Conservation (phyloP, 2,797 vertebrate species). For the Schizopygopsis pylzovi region DNA sequence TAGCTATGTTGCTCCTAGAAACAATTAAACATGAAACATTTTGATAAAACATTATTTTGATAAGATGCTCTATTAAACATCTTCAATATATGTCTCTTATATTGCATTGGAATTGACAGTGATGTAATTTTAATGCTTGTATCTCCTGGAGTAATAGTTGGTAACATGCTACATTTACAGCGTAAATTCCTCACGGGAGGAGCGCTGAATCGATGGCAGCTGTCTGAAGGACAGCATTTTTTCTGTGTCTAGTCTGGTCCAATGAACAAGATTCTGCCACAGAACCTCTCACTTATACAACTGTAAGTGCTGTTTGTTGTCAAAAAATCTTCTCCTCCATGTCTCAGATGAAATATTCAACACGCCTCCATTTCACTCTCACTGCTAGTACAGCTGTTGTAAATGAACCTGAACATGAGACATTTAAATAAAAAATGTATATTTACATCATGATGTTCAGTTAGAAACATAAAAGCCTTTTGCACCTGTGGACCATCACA, state of each 20-base stretch:
- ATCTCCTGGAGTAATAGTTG: conserved; percentile 54
- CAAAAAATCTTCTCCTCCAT: conserved; percentile 67
- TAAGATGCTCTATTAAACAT: conserved; percentile 47
- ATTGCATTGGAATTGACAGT: conserved; percentile 47
- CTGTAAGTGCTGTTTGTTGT: conserved; percentile 78
- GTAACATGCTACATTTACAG: conserved; percentile 57
- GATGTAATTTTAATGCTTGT: conserved; percentile 52
- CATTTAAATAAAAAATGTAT: conserved; percentile 68
- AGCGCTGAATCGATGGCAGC: conserved; percentile 34
- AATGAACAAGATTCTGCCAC: conserved; percentile 67
- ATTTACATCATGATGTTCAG: conserved; percentile 65
- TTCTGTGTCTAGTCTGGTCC: conserved; percentile 49
- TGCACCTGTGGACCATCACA: conserved; percentile 37
- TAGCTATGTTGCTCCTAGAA: conserved; percentile 66
- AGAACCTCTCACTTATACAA: conserved; percentile 64
- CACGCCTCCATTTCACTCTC: conserved; percentile 59
- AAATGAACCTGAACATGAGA: conserved; percentile 64
- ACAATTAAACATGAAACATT: conserved; percentile 61
- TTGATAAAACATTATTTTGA: conserved; percentile 45
- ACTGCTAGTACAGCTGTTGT: conserved; percentile 60
- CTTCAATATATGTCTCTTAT: conserved; percentile 47
- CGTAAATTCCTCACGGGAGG: conserved; percentile 62
- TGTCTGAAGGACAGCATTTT: conserved; percentile 50
- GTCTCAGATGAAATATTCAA: conserved; percentile 74
- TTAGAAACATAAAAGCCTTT: conserved; percentile 62